Evolutionary conservation across 92 coral and sea anemone genomes (phyloP).

Genomic region (Actinostola sp.): DNA sequence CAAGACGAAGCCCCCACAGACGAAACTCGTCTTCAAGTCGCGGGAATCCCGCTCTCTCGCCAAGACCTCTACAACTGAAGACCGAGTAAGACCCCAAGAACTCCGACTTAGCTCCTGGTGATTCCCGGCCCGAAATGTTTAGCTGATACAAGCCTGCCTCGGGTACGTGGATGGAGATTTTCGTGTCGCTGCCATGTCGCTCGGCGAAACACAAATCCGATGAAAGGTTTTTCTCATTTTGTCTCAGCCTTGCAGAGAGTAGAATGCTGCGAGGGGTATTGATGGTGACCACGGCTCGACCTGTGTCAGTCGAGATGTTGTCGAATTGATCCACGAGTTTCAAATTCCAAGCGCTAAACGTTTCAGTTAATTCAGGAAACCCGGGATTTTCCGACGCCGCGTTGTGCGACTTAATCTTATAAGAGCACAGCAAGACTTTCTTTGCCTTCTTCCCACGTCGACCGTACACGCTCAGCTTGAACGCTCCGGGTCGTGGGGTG

Average conservation of each 20-base stretch:
- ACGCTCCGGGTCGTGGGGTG: conserved; percentile 68
- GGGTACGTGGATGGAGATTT: conserved; percentile 65
- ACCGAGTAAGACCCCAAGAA: conserved; percentile 62
- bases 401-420: conserved; percentile 59
- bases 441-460: conserved; percentile 35
- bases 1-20: conserved; percentile 79
- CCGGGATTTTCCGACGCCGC: conserved; percentile 80
- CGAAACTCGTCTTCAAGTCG: conserved; percentile 72
- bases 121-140: conserved; percentile 73
- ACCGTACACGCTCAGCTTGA: conserved; percentile 68
- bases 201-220: conserved; percentile 73
- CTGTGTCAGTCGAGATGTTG: conserved; percentile 57
- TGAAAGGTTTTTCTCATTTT: conserved; percentile 56
- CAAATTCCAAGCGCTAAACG: conserved; percentile 55
- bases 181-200: conserved; percentile 33
- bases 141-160: conserved; percentile 72
- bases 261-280: conserved; percentile 51
- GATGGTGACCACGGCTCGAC: conserved; percentile 41
- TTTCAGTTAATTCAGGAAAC: conserved; percentile 59
- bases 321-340: conserved; percentile 60
- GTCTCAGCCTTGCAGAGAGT: conserved; percentile 63
- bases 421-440: conserved; percentile 69
- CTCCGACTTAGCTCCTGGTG: conserved; percentile 54
- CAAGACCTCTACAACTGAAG: conserved; percentile 62
- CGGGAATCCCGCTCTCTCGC: conserved; percentile 75